Percentiles rank a stretch among this genome's conserved stretches.
These are phyloP conservation scores for Psittacula derbiana DNA, from an alignment of 2,797 vertebrate genomes.

Conservation along the genomic window DNA sequence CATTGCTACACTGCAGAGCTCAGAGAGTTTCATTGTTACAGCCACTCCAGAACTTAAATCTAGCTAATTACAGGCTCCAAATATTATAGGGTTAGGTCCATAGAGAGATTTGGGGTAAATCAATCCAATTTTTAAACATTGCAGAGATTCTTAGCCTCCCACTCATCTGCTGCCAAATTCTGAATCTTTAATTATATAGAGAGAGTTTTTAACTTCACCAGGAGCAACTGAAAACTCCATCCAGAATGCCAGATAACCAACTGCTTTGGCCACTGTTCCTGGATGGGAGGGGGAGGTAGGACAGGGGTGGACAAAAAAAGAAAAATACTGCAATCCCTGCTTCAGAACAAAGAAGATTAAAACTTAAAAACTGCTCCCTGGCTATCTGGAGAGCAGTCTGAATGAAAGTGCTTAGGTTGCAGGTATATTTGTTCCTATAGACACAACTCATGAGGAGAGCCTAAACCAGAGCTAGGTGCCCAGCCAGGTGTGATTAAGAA, in stretches of 20 bases:
- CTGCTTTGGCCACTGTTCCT: neutral
- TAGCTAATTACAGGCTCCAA: neutral
- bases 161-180: neutral
- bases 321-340: neutral
- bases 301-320: neutral
- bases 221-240: neutral
- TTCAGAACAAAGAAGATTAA: neutral
- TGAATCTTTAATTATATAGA: neutral
- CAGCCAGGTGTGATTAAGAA: neutral
- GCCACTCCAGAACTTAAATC: neutral
- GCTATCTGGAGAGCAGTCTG: neutral
- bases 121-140: neutral
- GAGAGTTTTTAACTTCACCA: neutral
- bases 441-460: rapidly evolving
- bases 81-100: neutral
- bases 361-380: neutral
- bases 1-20: neutral
- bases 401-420: neutral
- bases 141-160: neutral
- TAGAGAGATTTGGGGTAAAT: neutral
- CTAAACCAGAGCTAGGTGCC: neutral
- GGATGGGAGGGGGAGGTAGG: neutral
- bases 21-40: neutral
- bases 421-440: neutral
- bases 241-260: neutral